phyloP scores from a whole-genome alignment of 2,888 invertebrate genomes.

The Pyrgus malvae region DNA sequence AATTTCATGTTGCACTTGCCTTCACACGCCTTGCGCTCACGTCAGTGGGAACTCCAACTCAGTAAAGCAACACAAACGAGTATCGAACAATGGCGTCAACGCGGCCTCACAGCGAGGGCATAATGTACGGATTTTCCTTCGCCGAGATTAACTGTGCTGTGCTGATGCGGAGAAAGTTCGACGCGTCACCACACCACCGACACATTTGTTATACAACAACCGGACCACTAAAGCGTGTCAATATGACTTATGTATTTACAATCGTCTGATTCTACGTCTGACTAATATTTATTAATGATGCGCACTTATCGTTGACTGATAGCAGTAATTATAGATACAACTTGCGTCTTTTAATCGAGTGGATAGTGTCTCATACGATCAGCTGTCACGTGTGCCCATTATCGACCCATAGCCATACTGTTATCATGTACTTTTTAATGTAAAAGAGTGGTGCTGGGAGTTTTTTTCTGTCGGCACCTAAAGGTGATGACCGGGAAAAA shows the following conservation, averaged over 20 bases:
- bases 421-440: too few species aligned
- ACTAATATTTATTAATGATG: neutral
- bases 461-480: too few species aligned
- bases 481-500: too few species aligned
- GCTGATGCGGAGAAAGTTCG: slow-evolving; percentile 62
- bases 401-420: too few species aligned
- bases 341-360: too few species aligned
- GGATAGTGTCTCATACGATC: too few species aligned
- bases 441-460: too few species aligned
- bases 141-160: slow-evolving; percentile 32
- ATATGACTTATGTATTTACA: slow-evolving; percentile 34
- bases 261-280: neutral
- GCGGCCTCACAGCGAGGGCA: slow-evolving; percentile 26
- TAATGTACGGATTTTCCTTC: slow-evolving; percentile 59
- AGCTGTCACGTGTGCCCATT: too few species aligned
- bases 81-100: slow-evolving; percentile 15
- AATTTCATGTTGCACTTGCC: slow-evolving; percentile 22
- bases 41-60: slow-evolving; percentile 57
- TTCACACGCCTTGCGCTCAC: slow-evolving; percentile 6
- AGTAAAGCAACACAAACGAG: slow-evolving; percentile 26
- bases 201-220: slow-evolving; percentile 64
- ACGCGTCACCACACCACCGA: slow-evolving; percentile 61
- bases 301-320: neutral
- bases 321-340: too few species aligned
- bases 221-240: slow-evolving; percentile 58